Base-by-base conservation (phyloP, 2,797 vertebrate genomes). In the Hoplostethus mediterraneus region DNA sequence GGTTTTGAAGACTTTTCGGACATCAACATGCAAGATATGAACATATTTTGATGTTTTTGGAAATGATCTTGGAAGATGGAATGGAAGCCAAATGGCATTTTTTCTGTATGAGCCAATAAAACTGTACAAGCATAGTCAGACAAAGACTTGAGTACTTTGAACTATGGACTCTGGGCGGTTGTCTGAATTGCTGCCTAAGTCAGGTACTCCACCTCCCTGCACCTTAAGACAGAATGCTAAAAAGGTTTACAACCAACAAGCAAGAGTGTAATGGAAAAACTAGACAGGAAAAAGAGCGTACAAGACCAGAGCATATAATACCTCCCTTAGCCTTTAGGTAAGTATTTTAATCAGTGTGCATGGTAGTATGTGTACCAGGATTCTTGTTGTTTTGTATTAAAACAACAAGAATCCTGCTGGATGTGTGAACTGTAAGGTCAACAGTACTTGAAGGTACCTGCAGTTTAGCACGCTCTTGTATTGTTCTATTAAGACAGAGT, bases 91-190 rank as follows among this genome's bases (percentile, higher is more conserved):
- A 30, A 0, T 33, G 55, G 6, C 49, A 52, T 55, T 33, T 67
- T 21, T 71, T 62, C 16, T 67, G 13, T 28, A 1, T 40, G 59
- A 74, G 80, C 77, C 81, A 80, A 82, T 44, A 59, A 45, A 52
- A 31, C 21, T 2, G 4, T 57, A 1, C 8, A 31, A 73, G 69
- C 57, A 62, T 11, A 25, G 30, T 38, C 17, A 40, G 9, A 80
- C 47, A 79, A 71, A 72, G n/a, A n/a, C 47, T 58, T 63, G 2
- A 38, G 42, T 3, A 38, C n/a, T 44, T 33, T 84, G 85, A 62
- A 85, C 87, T 82, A 51, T 89, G 86, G 75, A 87, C 85, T 52
- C 61, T 63, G 28, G n/a, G 30, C 42, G 1, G 63, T 63, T 64
- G 63, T 81, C 79, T 76, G 58, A 79, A 71, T 48, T 75, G 38